These are phyloP conservation scores for Coranthus polyacanthus DNA, from an alignment of 2,797 vertebrate species.

Conservation along the genomic window DNA sequence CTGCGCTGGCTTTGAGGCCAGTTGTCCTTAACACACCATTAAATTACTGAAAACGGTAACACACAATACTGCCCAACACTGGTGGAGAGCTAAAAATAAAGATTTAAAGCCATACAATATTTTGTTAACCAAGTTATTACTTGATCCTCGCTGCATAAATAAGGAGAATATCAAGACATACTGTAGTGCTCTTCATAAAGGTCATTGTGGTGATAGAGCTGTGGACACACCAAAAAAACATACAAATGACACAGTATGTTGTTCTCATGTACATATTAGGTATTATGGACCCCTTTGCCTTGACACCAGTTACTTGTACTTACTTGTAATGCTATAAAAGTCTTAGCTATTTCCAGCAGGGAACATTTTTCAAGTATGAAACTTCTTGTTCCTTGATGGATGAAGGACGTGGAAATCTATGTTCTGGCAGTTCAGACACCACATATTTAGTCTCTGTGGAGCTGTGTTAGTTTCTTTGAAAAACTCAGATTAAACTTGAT, in stretches of 20 bases:
- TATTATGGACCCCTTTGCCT: background rate
- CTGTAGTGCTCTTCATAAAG: background rate
- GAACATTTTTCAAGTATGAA: constrained; percentile 48
- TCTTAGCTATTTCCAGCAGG: constrained; percentile 25
- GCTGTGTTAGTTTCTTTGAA: constrained; percentile 59
- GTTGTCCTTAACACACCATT: too few species aligned
- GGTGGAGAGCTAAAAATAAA: too few species aligned
- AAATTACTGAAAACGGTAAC: too few species aligned
- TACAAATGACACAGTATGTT: background rate
- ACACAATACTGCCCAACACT: too few species aligned
- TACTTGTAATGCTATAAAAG: constrained; percentile 15
- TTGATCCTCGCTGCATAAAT: too few species aligned
- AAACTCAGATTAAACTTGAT: constrained; percentile 47
- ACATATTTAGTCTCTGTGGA: constrained; percentile 53
- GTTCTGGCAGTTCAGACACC: constrained; percentile 43
- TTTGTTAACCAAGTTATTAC: too few species aligned
- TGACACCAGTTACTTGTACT: constrained; percentile 16
- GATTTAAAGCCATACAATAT: too few species aligned
- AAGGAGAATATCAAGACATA: too few species aligned
- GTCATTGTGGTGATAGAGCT: background rate
- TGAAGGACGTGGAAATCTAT: constrained; percentile 56
- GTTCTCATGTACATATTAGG: background rate
- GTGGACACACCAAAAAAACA: too few species aligned
- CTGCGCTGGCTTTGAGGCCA: too few species aligned
- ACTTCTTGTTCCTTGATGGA: constrained; percentile 50